A percentile compares a stretch with the other conserved stretches of the same genome.
These are phyloP conservation scores for Lomographa bimaculata DNA, from an alignment of 2,888 invertebrate species.

Conservation along the genomic window DNA sequence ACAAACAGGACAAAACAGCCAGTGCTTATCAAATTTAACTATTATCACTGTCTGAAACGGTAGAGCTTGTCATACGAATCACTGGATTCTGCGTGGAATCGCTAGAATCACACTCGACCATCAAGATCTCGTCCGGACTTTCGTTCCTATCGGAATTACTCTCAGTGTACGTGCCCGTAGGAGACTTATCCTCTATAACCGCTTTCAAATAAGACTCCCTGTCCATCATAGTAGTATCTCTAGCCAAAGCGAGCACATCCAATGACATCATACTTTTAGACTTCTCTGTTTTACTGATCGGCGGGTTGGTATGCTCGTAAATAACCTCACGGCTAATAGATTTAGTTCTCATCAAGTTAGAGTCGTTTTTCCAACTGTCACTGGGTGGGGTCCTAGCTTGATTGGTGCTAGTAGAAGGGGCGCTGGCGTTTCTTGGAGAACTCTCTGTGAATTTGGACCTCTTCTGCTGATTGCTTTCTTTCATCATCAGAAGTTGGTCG, in stretches of 20 bases:
- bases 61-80: constrained; percentile 76
- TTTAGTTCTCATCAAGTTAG: constrained; percentile 59
- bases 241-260: constrained; percentile 69
- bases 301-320: constrained; percentile 59
- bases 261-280: constrained; percentile 79
- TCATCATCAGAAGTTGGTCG: constrained; percentile 87
- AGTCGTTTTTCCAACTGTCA: constrained; percentile 54
- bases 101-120: constrained; percentile 78
- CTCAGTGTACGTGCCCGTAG: constrained; percentile 73
- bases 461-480: constrained; percentile 84
- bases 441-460: constrained; percentile 71
- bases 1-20: too few species aligned
- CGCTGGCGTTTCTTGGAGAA: constrained; percentile 65
- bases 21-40: too few species aligned
- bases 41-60: constrained; percentile 72
- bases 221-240: constrained; percentile 69
- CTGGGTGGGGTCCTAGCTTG: constrained; percentile 55
- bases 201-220: constrained; percentile 74
- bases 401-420: constrained; percentile 68
- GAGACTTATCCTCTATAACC: constrained; percentile 76
- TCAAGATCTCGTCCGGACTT: constrained; percentile 72
- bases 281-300: constrained; percentile 64
- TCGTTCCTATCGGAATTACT: constrained; percentile 77
- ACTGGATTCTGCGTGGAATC: constrained; percentile 75
- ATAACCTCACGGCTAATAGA: constrained; percentile 69